Percentiles rank a stretch among this genome's conserved stretches.
Conservation (phyloP, 2,797 vertebrate genomes). For the Petrocephalus schoutedeni region DNA sequence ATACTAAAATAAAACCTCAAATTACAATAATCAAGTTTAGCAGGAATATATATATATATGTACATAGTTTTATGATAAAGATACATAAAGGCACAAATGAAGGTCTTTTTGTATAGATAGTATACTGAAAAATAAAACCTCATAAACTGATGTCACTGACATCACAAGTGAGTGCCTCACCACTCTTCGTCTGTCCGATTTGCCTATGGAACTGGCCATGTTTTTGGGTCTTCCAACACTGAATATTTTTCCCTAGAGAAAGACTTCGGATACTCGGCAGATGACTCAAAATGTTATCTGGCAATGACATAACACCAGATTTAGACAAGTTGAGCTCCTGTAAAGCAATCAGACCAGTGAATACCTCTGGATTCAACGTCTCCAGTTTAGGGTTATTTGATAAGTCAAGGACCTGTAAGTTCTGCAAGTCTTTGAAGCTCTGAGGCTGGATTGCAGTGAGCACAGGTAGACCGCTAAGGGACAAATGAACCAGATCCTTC, state of each 20-base stretch:
- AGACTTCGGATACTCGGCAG: slow-evolving; percentile 83
- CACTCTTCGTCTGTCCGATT: slow-evolving; percentile 66
- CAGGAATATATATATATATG: slow-evolving; percentile 16
- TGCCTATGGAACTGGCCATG: slow-evolving; percentile 83
- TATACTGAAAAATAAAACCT: slow-evolving; percentile 20
- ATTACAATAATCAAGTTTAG: slow-evolving; percentile 30
- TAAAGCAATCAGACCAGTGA: slow-evolving; percentile 73
- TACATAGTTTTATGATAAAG: slow-evolving; percentile 14
- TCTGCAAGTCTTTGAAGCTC: slow-evolving; percentile 70
- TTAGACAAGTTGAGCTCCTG: slow-evolving; percentile 85
- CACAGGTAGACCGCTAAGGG: slow-evolving; percentile 67
- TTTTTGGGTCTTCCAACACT: slow-evolving; percentile 80
- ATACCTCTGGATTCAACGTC: slow-evolving; percentile 63
- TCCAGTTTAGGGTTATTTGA: slow-evolving; percentile 74
- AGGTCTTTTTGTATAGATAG: slow-evolving; percentile 20
- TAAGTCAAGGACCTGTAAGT: slow-evolving; percentile 84
- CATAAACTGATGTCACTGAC: slow-evolving; percentile 49
- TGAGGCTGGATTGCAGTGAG: slow-evolving; percentile 63
- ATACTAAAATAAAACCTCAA: slow-evolving; percentile 25
- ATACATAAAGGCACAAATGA: slow-evolving; percentile 48
- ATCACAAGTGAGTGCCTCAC: slow-evolving; percentile 73
- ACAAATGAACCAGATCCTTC: slow-evolving; percentile 77
- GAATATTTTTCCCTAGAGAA: slow-evolving; percentile 62
- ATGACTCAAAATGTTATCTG: slow-evolving; percentile 68
- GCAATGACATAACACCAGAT: slow-evolving; percentile 67